A percentile compares a stretch with the other conserved stretches of the same genome.
Evolutionary conservation across 2,888 invertebrate species (phyloP).

Genomic region (Aplocera efformata): DNA sequence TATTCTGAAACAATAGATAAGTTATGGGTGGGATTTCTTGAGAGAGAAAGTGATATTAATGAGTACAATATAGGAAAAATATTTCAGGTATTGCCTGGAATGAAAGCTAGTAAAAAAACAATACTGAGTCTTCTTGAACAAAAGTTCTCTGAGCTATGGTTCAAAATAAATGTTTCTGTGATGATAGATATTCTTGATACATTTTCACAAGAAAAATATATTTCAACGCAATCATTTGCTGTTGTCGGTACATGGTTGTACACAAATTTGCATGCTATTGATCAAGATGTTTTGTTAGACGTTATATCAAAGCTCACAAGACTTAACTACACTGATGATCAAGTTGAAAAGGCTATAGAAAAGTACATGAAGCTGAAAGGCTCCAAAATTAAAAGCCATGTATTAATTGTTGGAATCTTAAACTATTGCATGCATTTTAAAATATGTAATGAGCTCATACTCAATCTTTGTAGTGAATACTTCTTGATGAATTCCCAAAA

Average conservation of each 20-base stretch:
- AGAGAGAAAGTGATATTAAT: conserved; percentile 78
- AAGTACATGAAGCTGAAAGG: conserved; percentile 81
- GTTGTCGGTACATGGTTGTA: conserved; percentile 79
- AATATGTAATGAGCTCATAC: conserved; percentile 76
- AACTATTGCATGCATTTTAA: conserved; percentile 82
- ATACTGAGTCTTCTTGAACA: conserved; percentile 80
- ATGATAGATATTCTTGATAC: conserved; percentile 73
- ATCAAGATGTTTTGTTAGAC: conserved; percentile 78
- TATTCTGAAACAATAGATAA: conserved; percentile 81
- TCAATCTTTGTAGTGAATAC: conserved; percentile 80
- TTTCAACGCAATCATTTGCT: conserved; percentile 61
- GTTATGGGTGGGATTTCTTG: conserved; percentile 84
- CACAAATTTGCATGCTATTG: conserved; percentile 80
- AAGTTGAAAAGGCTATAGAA: conserved; percentile 81
- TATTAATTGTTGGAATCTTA: conserved; percentile 81
- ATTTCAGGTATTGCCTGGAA: conserved; percentile 77
- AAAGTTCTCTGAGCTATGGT: conserved; percentile 79
- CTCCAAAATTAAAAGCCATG: conserved; percentile 63
- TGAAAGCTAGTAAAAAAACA: conserved; percentile 81
- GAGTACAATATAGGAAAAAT: conserved; percentile 79
- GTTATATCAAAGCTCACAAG: conserved; percentile 76
- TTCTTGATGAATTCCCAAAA: conserved; percentile 67
- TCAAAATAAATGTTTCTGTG: conserved; percentile 66
- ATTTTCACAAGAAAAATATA: conserved; percentile 59
- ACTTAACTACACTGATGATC: conserved; percentile 77